Evolutionary conservation across 2,888 invertebrate genomes (phyloP).

Genomic region (Phyllotreta cruciferae): DNA sequence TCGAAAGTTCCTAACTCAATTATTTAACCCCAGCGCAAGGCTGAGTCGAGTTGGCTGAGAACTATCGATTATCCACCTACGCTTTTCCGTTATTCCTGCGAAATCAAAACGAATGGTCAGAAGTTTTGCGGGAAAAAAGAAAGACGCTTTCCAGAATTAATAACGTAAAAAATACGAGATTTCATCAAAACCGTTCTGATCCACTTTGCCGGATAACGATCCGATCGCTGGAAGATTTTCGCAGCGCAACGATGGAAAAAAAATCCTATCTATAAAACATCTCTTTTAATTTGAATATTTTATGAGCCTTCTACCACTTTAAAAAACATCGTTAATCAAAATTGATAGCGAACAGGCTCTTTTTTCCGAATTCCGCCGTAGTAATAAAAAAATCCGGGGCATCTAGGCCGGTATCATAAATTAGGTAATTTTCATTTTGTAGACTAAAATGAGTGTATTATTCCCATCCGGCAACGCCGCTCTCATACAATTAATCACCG

Average conservation of each 20-base stretch:
- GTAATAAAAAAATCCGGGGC: constrained; percentile 12
- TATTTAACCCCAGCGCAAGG: too few relatives aligned
- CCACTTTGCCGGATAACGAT: constrained; percentile 4
- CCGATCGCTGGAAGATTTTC: constrained; percentile 3
- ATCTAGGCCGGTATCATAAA: constrained; percentile 5
- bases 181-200: neutral
- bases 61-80: too few relatives aligned
- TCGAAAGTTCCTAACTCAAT: too few relatives aligned
- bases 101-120: too few relatives aligned
- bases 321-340: constrained; percentile 26
- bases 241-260: neutral
- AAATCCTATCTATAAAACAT: constrained; percentile 22
- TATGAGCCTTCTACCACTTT: constrained; percentile 5
- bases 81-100: too few relatives aligned
- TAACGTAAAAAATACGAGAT: neutral
- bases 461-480: too few relatives aligned
- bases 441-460: too few relatives aligned
- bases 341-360: constrained; percentile 19
- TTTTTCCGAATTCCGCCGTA: constrained; percentile 7
- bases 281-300: constrained; percentile 28
- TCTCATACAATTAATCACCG: too few relatives aligned
- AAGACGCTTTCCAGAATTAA: neutral
- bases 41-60: too few relatives aligned
- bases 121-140: too few relatives aligned
- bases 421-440: too few relatives aligned